Evolutionary conservation across 2,113 vertebrate species (phyloP).

Genomic region (Brevimyrus niger): DNA sequence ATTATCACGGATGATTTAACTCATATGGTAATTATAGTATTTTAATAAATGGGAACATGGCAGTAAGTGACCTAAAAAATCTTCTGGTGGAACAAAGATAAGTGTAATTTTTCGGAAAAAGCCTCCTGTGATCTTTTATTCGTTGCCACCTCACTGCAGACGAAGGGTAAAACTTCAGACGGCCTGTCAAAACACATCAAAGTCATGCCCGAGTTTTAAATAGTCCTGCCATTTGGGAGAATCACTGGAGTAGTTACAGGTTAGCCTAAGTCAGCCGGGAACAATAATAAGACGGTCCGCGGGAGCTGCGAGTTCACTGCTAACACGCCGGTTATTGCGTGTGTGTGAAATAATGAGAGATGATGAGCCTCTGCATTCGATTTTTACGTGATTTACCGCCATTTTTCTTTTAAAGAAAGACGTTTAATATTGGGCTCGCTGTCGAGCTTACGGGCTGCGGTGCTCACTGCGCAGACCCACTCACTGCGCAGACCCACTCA

Average conservation of each 20-base stretch:
- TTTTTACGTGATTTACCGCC: not conserved
- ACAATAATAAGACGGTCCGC: not conserved
- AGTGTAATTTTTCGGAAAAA: slow-evolving; percentile 13
- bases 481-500: too few species aligned
- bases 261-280: not conserved
- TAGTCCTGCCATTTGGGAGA: slow-evolving; percentile 13
- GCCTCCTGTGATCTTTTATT: slow-evolving; percentile 24
- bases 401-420: not conserved
- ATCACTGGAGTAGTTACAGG: not conserved
- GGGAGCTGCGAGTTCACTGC: not conserved
- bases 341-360: not conserved
- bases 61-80: slow-evolving; percentile 24
- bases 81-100: slow-evolving; percentile 28
- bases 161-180: not conserved
- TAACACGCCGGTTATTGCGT: not conserved
- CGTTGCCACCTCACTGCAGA: slow-evolving; percentile 12
- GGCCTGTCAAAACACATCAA: slow-evolving; percentile 26
- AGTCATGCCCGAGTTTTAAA: slow-evolving; percentile 25
- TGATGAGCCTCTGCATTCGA: not conserved
- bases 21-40: slow-evolving; percentile 37
- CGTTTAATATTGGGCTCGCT: not conserved
- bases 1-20: slow-evolving; percentile 38
- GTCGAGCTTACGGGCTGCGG: not conserved
- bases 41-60: slow-evolving; percentile 30
- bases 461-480: not conserved